Evolutionary conservation across 2,888 invertebrate genomes (phyloP).

Genomic region (Drosophila siamana): DNA sequence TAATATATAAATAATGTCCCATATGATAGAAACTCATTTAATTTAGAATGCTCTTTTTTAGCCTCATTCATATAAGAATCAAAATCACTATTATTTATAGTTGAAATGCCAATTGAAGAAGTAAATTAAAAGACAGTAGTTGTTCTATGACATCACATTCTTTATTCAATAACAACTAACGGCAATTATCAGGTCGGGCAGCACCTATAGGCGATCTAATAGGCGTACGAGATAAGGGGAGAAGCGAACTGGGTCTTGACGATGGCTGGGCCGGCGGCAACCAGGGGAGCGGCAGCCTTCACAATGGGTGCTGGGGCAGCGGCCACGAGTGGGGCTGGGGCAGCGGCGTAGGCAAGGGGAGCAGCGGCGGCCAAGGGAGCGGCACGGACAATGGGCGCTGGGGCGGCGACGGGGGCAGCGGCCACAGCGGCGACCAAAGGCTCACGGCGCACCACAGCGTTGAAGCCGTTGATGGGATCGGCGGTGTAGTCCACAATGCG

Average conservation of each 20-base stretch:
- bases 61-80: no score
- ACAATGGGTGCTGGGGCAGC: constrained; percentile 55
- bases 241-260: constrained; percentile 83
- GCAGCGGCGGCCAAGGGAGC: constrained; percentile 59
- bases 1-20: no score
- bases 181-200: constrained; percentile 73
- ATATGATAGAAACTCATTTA: no score
- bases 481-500: constrained; percentile 85
- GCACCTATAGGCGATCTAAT: constrained; percentile 63
- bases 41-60: no score
- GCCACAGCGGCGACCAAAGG: constrained; percentile 81
- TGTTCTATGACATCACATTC: constrained; percentile 67
- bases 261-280: constrained; percentile 77
- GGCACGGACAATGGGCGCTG: constrained; percentile 65
- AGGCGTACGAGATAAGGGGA: constrained; percentile 83
- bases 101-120: no score
- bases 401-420: constrained; percentile 67
- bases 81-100: no score
- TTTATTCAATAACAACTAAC: constrained; percentile 82
- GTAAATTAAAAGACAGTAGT: not conserved
- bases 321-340: constrained; percentile 53
- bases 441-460: constrained; percentile 85
- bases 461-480: constrained; percentile 85
- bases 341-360: constrained; percentile 65
- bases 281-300: constrained; percentile 65